These are phyloP conservation scores for Tychaedon coryphoeus DNA, from an alignment of 2,113 vertebrate species.

Conservation along the genomic window DNA sequence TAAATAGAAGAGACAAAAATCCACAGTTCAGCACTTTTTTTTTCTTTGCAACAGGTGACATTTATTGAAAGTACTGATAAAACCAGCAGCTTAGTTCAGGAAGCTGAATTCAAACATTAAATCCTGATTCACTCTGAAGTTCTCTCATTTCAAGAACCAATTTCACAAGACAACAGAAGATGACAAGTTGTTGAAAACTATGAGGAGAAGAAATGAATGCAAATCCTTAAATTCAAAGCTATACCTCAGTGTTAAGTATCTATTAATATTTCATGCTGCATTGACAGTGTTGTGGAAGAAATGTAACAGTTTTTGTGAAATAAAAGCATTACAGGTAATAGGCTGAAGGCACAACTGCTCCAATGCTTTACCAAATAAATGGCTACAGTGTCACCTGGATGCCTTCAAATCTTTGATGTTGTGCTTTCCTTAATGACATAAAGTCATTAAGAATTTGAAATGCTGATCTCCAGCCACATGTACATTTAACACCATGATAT, in stretches of 20 bases:
- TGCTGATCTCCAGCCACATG: neutral
- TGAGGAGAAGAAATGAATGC: neutral
- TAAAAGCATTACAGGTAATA: neutral
- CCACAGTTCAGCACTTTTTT: neutral
- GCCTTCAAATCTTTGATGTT: neutral
- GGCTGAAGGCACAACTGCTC: neutral
- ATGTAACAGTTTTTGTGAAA: neutral
- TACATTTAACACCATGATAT: neutral
- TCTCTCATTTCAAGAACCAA: neutral
- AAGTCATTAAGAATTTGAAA: constrained; percentile 5
- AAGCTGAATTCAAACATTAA: neutral
- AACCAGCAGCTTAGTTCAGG: neutral
- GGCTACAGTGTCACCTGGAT: neutral
- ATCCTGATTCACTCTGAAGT: neutral
- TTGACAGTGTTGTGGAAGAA: neutral
- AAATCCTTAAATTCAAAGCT: constrained; percentile 13
- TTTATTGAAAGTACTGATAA: neutral
- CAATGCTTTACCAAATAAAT: neutral
- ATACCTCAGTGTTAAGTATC: neutral
- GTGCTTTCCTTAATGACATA: neutral
- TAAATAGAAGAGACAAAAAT: neutral
- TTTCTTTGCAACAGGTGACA: neutral
- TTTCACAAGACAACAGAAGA: neutral
- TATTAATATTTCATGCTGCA: constrained; percentile 40
- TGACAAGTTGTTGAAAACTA: neutral